Evolutionary conservation across 2,113 vertebrate species (phyloP).

Genomic region (Phrynosoma platyrhinos): DNA sequence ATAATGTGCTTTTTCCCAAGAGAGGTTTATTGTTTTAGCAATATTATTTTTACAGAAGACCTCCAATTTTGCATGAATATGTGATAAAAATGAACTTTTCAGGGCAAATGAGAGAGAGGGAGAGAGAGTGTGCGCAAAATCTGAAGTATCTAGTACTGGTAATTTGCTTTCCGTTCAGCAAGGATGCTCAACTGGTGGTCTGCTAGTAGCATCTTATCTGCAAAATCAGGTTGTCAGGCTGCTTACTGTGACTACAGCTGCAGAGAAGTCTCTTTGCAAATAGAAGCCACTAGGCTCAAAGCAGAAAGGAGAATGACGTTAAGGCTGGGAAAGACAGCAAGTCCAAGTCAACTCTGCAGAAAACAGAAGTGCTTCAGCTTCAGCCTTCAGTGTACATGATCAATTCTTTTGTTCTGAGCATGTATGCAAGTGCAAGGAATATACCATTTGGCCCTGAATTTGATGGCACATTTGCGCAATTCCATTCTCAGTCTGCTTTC

Average conservation of each 20-base stretch:
- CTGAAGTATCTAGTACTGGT: not conserved
- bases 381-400: not conserved
- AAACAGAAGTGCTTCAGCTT: not conserved
- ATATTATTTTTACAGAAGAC: constrained; percentile 78
- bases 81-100: constrained; percentile 70
- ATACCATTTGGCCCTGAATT: not conserved
- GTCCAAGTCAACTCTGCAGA: not conserved
- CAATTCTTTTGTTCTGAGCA: not conserved
- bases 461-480: not conserved
- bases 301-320: not conserved
- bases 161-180: not conserved
- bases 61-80: constrained; percentile 80
- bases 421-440: not conserved
- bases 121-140: not conserved
- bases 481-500: not conserved
- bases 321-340: not conserved
- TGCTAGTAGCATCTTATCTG: not conserved
- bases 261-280: not conserved
- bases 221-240: not conserved
- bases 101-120: not conserved
- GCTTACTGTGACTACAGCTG: not conserved
- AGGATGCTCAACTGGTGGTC: not conserved
- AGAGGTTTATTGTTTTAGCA: constrained; percentile 82
- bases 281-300: not conserved
- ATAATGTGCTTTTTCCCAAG: constrained; percentile 79